A percentile compares a stretch with the other conserved stretches of the same genome.
Evolutionary conservation across 2,888 invertebrate species (phyloP).

Genomic region (Dasypolia templi): DNA sequence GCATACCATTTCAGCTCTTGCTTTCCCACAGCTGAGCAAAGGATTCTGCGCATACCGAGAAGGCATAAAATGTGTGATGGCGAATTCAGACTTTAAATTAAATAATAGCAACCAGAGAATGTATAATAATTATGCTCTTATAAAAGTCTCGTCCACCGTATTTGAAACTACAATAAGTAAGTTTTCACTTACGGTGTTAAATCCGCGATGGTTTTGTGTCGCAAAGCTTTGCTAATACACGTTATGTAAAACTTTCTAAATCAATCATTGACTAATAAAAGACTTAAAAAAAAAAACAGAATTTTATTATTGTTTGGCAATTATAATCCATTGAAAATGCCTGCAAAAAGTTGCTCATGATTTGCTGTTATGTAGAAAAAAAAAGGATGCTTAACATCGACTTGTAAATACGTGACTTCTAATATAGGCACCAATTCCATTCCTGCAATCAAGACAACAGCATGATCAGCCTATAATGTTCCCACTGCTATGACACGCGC

Average conservation of each 20-base stretch:
- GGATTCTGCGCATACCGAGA: neutral
- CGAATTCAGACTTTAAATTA: neutral
- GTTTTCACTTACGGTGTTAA: neutral
- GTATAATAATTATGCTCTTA: neutral
- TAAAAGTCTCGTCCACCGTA: neutral
- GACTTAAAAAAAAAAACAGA: too few species aligned
- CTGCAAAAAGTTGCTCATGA: neutral
- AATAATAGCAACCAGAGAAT: neutral
- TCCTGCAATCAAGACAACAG: conserved; percentile 5
- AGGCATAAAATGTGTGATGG: neutral
- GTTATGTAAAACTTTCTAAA: neutral
- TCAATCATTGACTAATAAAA: too few species aligned
- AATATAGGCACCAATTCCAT: neutral
- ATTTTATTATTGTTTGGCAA: neutral
- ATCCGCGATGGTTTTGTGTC: neutral
- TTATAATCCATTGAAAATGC: neutral
- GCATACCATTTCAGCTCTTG: neutral
- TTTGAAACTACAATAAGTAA: neutral
- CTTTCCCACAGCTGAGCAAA: neutral
- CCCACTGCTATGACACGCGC: too few species aligned
- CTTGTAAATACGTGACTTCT: neutral
- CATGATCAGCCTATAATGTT: too few species aligned
- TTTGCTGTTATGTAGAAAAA: neutral
- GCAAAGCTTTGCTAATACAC: neutral
- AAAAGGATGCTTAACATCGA: neutral